phyloP scores from a whole-genome alignment of 2,113 vertebrate genomes.

The Channa maculata region DNA sequence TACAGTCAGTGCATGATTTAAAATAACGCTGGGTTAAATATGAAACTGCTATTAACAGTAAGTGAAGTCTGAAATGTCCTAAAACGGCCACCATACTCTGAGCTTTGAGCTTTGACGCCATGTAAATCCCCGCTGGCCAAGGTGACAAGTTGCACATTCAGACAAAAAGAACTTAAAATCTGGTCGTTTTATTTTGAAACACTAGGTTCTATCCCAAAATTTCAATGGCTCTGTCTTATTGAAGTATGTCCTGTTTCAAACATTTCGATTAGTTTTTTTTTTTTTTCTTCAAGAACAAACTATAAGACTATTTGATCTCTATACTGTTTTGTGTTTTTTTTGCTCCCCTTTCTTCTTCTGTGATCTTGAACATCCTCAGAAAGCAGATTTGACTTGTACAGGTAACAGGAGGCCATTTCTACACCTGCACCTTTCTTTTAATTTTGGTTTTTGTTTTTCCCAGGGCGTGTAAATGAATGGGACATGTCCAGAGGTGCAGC shows the following conservation, averaged over 20 bases:
- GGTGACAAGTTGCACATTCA: not conserved
- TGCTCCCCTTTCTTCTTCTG: not conserved
- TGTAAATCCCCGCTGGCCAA: not conserved
- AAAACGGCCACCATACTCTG: not conserved
- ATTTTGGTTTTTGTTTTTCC: not conserved
- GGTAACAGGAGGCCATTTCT: not conserved
- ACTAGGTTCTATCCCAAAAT: not conserved
- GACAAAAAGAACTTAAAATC: not conserved
- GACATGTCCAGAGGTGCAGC: slow-evolving; percentile 31
- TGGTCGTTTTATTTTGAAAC: not conserved
- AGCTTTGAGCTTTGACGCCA: not conserved
- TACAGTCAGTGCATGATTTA: too few relatives aligned
- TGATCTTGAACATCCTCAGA: not conserved
- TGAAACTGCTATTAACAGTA: too few relatives aligned
- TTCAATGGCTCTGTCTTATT: not conserved
- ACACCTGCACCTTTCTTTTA: slow-evolving; percentile 32
- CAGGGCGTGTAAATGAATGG: slow-evolving; percentile 14
- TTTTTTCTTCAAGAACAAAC: too few relatives aligned
- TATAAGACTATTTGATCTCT: too few relatives aligned
- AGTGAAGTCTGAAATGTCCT: slow-evolving; percentile 5
- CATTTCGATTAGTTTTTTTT: not conserved
- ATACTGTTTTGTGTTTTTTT: not conserved
- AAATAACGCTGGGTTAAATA: too few relatives aligned
- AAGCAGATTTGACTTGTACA: slow-evolving; percentile 5
- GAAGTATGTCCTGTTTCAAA: not conserved